Percentiles rank a stretch among this genome's conserved stretches.
phyloP scores from a whole-genome alignment of 2,113 vertebrate species.

The Cavia aperea region DNA sequence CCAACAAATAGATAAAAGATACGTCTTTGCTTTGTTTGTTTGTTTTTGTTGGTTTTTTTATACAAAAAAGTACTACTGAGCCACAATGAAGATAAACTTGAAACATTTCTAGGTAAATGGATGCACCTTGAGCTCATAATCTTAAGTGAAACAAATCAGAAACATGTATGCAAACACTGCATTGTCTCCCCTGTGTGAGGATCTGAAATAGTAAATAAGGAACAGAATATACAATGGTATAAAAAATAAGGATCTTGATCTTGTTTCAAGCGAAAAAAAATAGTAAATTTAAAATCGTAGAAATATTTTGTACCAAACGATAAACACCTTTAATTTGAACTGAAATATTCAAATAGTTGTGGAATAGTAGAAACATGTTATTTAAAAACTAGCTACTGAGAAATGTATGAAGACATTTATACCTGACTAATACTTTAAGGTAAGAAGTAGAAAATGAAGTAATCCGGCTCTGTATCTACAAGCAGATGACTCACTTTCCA shows the following conservation, averaged over 20 bases:
- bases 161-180: background rate
- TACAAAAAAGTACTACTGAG: background rate
- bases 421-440: background rate
- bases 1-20: background rate
- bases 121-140: background rate
- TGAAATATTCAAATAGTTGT: background rate
- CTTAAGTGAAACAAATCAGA: background rate
- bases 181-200: background rate
- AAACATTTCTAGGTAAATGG: background rate
- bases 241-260: background rate
- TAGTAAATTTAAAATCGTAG: background rate
- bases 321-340: background rate
- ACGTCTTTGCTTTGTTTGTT: too few species aligned
- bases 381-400: background rate
- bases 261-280: background rate
- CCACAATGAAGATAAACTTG: background rate
- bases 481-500: background rate
- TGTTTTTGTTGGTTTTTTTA: background rate
- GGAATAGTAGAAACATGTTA: background rate
- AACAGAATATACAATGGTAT: background rate
- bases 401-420: background rate
- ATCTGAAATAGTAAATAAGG: background rate
- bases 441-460: background rate
- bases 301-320: background rate
- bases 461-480: background rate